Evolutionary conservation across 2,797 vertebrate species (phyloP).

Genomic region (Protosalanx chinensis): DNA sequence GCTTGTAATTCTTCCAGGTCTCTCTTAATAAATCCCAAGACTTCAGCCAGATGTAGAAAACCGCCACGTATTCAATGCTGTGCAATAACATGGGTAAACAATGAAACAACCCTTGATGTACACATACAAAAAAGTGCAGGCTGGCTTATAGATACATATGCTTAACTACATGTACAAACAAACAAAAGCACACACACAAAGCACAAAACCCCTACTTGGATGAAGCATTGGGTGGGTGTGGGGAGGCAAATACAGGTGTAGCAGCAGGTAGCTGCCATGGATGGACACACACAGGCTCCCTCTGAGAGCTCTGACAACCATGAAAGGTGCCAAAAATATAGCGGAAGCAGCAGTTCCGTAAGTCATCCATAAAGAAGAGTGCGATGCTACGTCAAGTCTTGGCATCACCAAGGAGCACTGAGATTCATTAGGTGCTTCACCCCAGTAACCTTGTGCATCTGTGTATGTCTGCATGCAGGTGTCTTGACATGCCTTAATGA

Average conservation of each 20-base stretch:
- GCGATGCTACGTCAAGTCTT: constrained; percentile 9
- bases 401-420: background rate
- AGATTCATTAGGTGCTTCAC: constrained; percentile 7
- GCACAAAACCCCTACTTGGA: background rate
- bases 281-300: constrained; percentile 10
- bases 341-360: background rate
- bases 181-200: background rate
- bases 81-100: background rate
- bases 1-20: background rate
- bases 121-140: background rate
- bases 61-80: background rate
- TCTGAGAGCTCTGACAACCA: constrained; percentile 5
- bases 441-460: background rate
- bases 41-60: background rate
- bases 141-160: background rate
- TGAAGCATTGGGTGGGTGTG: background rate
- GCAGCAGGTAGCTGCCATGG: constrained; percentile 6
- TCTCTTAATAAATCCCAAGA: background rate
- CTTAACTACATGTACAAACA: background rate
- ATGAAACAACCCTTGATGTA: background rate
- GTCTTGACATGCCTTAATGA: background rate
- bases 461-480: background rate
- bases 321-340: constrained; percentile 30
- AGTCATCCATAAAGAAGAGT: constrained; percentile 16
- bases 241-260: background rate